phyloP scores from a whole-genome alignment of 2,888 invertebrate genomes.

The Pherbina coryleti region DNA sequence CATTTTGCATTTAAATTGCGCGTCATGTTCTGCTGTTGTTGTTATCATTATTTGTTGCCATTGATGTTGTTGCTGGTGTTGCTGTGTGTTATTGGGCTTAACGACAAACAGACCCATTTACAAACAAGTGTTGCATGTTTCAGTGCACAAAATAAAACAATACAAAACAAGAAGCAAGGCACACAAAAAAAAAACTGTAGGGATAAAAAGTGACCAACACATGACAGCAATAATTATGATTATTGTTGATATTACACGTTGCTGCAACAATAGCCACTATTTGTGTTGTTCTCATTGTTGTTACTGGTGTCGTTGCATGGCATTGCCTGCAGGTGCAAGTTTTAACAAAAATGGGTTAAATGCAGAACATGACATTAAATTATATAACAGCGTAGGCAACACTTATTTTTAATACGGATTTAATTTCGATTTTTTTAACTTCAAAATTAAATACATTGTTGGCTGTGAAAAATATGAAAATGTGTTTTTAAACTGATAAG shows the following conservation, averaged over 20 bases:
- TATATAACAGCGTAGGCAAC: conserved; percentile 47
- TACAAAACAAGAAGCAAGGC: background rate
- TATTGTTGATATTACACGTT: conserved; percentile 25
- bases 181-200: background rate
- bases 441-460: background rate
- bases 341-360: conserved; percentile 51
- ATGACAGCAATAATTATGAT: conserved; percentile 31
- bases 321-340: background rate
- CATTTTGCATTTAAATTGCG: conserved; percentile 38
- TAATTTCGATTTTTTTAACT: background rate
- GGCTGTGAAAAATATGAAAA: background rate
- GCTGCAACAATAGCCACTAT: background rate
- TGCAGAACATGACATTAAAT: conserved; percentile 52
- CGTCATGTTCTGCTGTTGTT: background rate
- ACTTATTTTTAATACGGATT: conserved; percentile 29
- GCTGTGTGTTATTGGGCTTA: background rate
- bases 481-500: conserved; percentile 7
- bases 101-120: background rate
- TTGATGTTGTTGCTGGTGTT: background rate
- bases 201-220: background rate
- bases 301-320: background rate
- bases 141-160: conserved; percentile 56
- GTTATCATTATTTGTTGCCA: background rate
- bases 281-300: conserved; percentile 1
- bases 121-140: conserved; percentile 64